phyloP scores from a whole-genome alignment of 2,888 invertebrate genomes.

The Nomada hirtipes region DNA sequence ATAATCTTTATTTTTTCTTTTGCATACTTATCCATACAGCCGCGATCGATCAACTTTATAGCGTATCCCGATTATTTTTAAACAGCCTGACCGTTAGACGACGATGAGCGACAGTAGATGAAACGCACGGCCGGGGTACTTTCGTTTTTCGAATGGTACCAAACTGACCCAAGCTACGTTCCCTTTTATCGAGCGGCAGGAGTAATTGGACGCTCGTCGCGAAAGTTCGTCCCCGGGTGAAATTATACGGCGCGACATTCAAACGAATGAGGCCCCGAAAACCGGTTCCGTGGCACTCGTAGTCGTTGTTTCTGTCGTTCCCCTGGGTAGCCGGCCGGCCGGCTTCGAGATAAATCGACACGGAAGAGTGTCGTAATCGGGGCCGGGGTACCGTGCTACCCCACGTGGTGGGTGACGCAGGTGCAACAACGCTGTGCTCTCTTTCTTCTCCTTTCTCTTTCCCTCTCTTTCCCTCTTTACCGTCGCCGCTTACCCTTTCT shows the following conservation, averaged over 20 bases:
- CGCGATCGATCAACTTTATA: background rate
- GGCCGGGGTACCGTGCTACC: slow-evolving; percentile 65
- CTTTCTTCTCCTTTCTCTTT: slow-evolving; percentile 16
- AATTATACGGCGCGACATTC: slow-evolving; percentile 71
- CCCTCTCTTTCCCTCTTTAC: background rate
- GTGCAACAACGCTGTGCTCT: slow-evolving; percentile 51
- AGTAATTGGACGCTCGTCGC: slow-evolving; percentile 68
- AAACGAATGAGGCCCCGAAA: slow-evolving; percentile 68
- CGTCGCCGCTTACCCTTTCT: too few relatives aligned
- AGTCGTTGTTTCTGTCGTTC: slow-evolving; percentile 44
- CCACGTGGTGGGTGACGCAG: slow-evolving; percentile 68
- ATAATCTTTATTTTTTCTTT: too few relatives aligned
- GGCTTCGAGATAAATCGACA: slow-evolving; percentile 70
- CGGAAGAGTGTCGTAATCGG: slow-evolving; percentile 75
- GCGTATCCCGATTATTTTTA: background rate
- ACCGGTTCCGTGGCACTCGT: slow-evolving; percentile 64
- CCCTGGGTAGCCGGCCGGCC: slow-evolving; percentile 44
- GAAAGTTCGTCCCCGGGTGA: slow-evolving; percentile 72
- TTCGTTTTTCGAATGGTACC: slow-evolving; percentile 54
- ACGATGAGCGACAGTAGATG: background rate
- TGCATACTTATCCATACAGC: too few relatives aligned
- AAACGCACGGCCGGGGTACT: slow-evolving; percentile 1
- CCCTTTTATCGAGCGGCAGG: slow-evolving; percentile 66
- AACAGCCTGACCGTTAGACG: background rate
- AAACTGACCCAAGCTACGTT: slow-evolving; percentile 64